phyloP scores from a whole-genome alignment of 2,797 vertebrate species.

The Mormyrops attenuatus region DNA sequence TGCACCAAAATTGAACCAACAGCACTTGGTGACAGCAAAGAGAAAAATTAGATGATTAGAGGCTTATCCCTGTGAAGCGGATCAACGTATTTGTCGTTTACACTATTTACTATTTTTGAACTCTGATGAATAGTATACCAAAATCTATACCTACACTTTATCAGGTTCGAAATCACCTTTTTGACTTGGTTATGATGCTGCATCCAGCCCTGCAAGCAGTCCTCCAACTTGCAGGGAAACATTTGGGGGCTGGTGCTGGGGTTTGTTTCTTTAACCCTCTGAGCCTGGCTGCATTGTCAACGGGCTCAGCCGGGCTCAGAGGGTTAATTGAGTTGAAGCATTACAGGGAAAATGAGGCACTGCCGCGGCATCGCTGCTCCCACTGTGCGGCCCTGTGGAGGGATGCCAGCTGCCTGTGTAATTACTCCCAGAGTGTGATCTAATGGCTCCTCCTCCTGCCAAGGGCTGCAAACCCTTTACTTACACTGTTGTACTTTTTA shows the following conservation, averaged over 20 bases:
- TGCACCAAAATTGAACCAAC: too few species aligned
- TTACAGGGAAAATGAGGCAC: background rate
- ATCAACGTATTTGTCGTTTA: too few species aligned
- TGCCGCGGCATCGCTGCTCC: background rate
- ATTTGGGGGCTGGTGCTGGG: background rate
- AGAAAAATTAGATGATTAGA: too few species aligned
- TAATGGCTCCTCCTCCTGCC: background rate
- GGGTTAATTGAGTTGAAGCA: background rate
- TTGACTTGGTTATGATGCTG: background rate
- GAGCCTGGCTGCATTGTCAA: too few species aligned
- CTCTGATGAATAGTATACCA: too few species aligned
- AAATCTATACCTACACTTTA: too few species aligned
- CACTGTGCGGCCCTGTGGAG: background rate
- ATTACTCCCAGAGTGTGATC: background rate
- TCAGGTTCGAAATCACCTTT: background rate
- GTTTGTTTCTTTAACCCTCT: background rate
- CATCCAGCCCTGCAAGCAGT: background rate
- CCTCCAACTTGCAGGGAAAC: background rate
- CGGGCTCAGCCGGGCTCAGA: too few species aligned
- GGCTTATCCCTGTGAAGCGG: too few species aligned
- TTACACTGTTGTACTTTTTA: background rate
- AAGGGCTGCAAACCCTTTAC: background rate
- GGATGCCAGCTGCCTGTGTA: background rate
- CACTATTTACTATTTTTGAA: too few species aligned
- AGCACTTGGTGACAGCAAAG: too few species aligned